These are phyloP conservation scores for Mastomys coucha DNA, from an alignment of 2,113 vertebrate genomes.

Conservation along the genomic window DNA sequence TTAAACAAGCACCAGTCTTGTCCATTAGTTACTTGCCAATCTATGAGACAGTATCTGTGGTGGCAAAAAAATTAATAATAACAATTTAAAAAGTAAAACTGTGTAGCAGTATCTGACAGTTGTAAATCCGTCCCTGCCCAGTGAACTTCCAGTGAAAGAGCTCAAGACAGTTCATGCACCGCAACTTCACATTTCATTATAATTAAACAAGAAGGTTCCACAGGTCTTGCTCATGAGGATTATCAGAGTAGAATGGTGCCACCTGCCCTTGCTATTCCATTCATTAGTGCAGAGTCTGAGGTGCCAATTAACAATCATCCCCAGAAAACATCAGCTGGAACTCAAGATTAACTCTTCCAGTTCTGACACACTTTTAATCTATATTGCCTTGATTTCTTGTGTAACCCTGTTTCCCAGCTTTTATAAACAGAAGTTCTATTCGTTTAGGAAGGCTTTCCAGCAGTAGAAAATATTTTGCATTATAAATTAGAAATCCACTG, in stretches of 20 bases:
- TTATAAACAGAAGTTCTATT: not conserved
- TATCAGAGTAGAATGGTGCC: constrained; percentile 93
- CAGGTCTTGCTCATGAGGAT: constrained; percentile 92
- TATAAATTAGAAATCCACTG: constrained; percentile 61
- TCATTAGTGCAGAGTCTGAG: constrained; percentile 91
- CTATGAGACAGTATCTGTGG: constrained; percentile 30
- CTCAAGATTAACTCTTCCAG: constrained; percentile 84
- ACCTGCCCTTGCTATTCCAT: constrained; percentile 93
- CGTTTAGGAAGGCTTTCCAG: constrained; percentile 2
- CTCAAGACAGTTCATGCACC: constrained; percentile 93
- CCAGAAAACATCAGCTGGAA: constrained; percentile 82
- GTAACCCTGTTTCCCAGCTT: not conserved
- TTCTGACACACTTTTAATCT: constrained; percentile 14
- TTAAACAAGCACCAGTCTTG: not conserved
- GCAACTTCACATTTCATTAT: constrained; percentile 90
- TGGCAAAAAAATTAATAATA: not conserved
- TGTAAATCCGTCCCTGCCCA: constrained; percentile 81
- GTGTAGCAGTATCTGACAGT: constrained; percentile 8
- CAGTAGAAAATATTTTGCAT: constrained; percentile 48
- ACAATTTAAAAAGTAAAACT: not conserved
- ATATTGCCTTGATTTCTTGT: not conserved
- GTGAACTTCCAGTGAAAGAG: constrained; percentile 83
- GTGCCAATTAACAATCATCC: constrained; percentile 92
- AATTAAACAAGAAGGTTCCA: constrained; percentile 95
- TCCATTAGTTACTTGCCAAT: constrained; percentile 58